These are phyloP conservation scores for Oenanthe melanoleuca DNA, from an alignment of 2,113 vertebrate species.

Conservation along the genomic window DNA sequence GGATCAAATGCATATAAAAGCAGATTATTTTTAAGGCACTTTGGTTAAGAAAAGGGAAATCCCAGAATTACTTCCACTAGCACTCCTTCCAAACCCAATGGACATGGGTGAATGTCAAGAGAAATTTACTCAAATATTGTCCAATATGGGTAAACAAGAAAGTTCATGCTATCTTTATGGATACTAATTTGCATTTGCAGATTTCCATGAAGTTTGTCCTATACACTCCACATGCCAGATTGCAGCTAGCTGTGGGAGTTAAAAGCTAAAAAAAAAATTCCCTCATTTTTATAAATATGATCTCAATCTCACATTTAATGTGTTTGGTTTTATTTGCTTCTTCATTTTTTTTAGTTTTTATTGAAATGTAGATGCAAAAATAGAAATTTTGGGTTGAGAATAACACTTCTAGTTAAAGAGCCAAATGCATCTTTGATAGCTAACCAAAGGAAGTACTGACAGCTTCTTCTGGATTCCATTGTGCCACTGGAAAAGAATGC, in stretches of 20 bases:
- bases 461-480: neutral
- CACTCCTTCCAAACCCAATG: rapidly evolving
- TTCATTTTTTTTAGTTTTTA: neutral
- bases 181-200: neutral
- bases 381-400: neutral
- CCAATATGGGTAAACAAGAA: neutral
- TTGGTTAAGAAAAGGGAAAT: neutral
- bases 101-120: neutral
- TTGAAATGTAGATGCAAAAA: neutral
- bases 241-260: neutral
- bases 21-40: rapidly evolving
- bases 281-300: neutral
- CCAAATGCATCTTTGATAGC: rapidly evolving
- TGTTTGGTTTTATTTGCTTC: neutral
- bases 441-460: neutral
- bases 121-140: neutral
- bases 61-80: rapidly evolving
- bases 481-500: neutral
- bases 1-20: neutral
- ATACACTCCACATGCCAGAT: neutral
- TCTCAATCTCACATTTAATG: neutral
- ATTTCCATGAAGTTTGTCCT: neutral
- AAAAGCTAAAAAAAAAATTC: neutral
- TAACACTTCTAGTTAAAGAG: neutral
- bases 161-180: neutral